phyloP scores from a whole-genome alignment of 2,797 vertebrate genomes.

The Loris lydekkerianus region DNA sequence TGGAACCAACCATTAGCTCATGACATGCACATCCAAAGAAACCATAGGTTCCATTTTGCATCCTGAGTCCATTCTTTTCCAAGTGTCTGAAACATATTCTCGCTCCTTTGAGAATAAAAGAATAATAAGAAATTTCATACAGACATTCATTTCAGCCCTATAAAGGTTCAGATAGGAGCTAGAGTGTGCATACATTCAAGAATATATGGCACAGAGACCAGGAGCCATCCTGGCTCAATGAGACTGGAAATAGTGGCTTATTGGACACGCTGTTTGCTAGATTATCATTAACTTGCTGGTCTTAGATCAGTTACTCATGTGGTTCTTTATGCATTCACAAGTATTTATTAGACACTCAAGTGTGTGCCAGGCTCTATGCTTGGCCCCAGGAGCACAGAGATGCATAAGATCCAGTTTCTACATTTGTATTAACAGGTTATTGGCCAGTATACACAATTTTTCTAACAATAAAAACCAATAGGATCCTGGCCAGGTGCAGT shows the following conservation, averaged over 20 bases:
- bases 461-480: constrained; percentile 18
- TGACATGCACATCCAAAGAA: not conserved
- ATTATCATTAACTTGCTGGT: not conserved
- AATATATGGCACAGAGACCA: not conserved
- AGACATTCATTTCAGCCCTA: not conserved
- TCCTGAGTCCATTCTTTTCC: constrained; percentile 28
- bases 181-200: not conserved
- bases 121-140: not conserved
- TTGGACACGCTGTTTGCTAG: not conserved
- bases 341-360: not conserved
- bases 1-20: not conserved
- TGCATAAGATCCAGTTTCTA: not conserved
- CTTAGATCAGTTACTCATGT: not conserved
- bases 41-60: not conserved
- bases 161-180: not conserved
- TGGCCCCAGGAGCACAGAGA: not conserved
- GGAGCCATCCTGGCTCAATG: not conserved
- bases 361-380: not conserved
- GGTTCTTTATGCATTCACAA: not conserved
- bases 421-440: not conserved
- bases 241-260: not conserved
- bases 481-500: not conserved
- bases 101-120: constrained; percentile 16
- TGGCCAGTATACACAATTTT: constrained; percentile 4
- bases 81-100: not conserved